Evolutionary conservation across 2,888 invertebrate genomes (phyloP), one percentile per base, ranked within the genome.

Genomic region (Zaprionus lineosus): DNA sequence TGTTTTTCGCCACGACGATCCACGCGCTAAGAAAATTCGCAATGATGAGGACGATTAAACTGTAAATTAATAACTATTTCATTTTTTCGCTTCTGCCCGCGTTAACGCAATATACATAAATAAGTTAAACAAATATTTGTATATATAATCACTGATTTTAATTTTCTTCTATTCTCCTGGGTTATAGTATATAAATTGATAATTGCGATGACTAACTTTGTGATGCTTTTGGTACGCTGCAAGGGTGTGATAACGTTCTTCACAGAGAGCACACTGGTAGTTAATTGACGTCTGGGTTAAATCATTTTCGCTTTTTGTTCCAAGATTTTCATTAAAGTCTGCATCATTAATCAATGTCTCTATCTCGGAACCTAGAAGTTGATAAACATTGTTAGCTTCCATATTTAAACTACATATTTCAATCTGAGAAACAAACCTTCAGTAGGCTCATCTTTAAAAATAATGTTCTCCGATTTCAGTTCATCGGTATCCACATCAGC

Each of bases 1-100:
- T 24, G 92, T 94, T 5, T 91, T 93, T 88, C 91, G 94, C 60
- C 91, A 94, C 8, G 94, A 94, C 74, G 94, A 94, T 85, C 94
- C 94, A 1, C 91, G 91, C 82, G 93, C 89, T 11, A 89, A 91
- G 36, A 91, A 90, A 83, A 91, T 94, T 31, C 91, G 90, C 55
- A 92, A 91, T 76, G 91, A 93, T 73, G 93, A 68, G 34, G 74
- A 74, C 31, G 61, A 72, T 19, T 74, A 66, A 60, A 55, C 36
- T 51, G 33, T 31, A 37, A 39, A 64, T 28, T 46, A 37, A 39
- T 46, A 40, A n/a, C 24, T 44, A 41, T 44, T 33, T 43, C 31
- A 19, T 47, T 66, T 46, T 53, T 43, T 16, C 39, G 53, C 16
- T 43, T 26, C 39, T 29, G 55, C 31, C 46, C 12, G 34, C 44